Base-by-base conservation (phyloP, 1,140 invertebrate genomes). In the Micrasema minimum region DNA sequence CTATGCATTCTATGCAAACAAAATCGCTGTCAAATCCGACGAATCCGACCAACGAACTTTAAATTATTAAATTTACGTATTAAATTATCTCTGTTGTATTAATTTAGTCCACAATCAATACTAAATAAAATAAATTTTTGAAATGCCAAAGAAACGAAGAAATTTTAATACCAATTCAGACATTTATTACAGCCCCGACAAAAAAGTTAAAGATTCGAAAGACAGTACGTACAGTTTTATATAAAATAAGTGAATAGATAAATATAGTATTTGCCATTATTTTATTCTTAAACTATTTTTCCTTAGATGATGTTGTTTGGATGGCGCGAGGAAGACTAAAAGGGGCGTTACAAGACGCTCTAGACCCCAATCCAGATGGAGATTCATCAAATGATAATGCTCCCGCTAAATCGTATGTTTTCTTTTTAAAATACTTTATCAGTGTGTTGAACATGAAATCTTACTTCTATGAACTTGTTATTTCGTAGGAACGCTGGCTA, bases 301-400 rank as follows among this genome's bases (percentile, higher is more conserved):
- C 66, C 71, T 50, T 59, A 84, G 83, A 76, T 59, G 84, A 82
- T 43, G 83, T 88, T 67, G 45, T 67, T 7, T 78, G 82, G 1
- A 83, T 86, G 41, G 89, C 90, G n/a, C 82, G 90, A 50, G 88
- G 88, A 48, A 80, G 88, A 23, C 81, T 90, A 12, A 89, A 89
- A 80, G 89, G 88, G 38, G 89, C 88, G 26, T 77, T 91, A 18
- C 81, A 87, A 77, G 88, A 90, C 72, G 81, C 87, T 7, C 72
- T 90, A 16, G 86, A 87, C 35, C 86, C 87, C 23, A 83, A 83
- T 66, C 83, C 88, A 66, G 87, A 85, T 71, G 79, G 81, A 55
- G 77, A 82, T 76, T 53, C 81, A 74, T 80, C 86, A 71, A 78
- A 77, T 71, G 85, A 86, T 77, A 80, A 72, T 11, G 75, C 71